Base-by-base conservation (phyloP, 92 coral and sea anemone species). In the Desmophyllum pertusum region DNA sequence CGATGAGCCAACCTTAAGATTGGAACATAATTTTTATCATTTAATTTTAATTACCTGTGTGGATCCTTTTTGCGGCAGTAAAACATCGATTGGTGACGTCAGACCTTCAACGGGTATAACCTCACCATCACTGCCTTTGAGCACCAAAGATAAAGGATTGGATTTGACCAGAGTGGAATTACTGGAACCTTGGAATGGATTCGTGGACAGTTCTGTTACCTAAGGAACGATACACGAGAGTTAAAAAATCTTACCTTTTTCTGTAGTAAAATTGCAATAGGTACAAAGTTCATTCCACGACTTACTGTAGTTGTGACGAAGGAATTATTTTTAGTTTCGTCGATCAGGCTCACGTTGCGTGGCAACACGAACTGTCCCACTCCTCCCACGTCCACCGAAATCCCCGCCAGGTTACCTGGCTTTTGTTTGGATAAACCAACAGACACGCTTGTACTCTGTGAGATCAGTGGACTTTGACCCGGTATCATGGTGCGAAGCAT, bases 171-270 rank as follows among this genome's bases (percentile, higher is more conserved):
- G 70, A 2, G 46, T 59, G 48, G 94, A 93, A 19, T 93, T 87
- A 52, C 84, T 63, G 50, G 89, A 89, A 6, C 93, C 83, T 27
- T 83, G 87, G 88, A 79, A 88, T 50, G 98, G 98, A 76, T 92
- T 94, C 42, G 33, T 23, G 23, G 80, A 61, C 62, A 90, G 63
- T 63, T 81, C 73, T 0, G 92, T 92, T 38, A 85, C 85, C 97
- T 93, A 64, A 15, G 17, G 9, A 73, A 43, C 23, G 13, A 14
- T 46, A 6, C 64, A 57, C 10, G 14, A 57, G 64, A 25, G 31
- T n/a, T 21, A 53, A 21, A 57, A 57, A 57, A 25, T 57, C 33
- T 33, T 57, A 1, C 25, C 25, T 7, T 0, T 2, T 53, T n/a
- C 29, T n/a, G n/a, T n/a, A n/a, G n/a, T n/a, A 19, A 53, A 57